Conservation (phyloP, 2,888 invertebrate species). For the Galeruca laticollis region DNA sequence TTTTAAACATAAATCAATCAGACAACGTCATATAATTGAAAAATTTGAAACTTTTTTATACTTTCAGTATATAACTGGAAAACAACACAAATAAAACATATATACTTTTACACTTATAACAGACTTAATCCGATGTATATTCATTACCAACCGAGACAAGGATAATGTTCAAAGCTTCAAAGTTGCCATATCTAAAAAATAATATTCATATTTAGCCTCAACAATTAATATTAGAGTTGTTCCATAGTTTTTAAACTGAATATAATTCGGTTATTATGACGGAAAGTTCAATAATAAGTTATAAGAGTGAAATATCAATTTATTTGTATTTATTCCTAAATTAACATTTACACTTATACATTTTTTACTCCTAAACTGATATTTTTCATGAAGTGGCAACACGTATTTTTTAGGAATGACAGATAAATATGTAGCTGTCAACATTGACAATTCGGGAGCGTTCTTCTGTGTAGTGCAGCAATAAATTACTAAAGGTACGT, state of each 20-base stretch:
- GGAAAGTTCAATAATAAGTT: background rate
- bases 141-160: slow-evolving; percentile 32
- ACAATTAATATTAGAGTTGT: background rate
- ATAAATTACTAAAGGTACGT: background rate
- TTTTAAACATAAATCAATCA: slow-evolving; percentile 60
- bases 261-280: background rate
- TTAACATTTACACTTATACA: background rate
- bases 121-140: slow-evolving; percentile 24
- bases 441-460: slow-evolving; percentile 7
- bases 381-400: slow-evolving; percentile 8
- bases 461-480: slow-evolving; percentile 8
- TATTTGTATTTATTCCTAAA: background rate
- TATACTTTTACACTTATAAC: slow-evolving; percentile 17
- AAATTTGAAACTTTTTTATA: slow-evolving; percentile 19
- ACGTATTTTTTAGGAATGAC: slow-evolving; percentile 9
- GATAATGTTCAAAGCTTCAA: slow-evolving; percentile 19
- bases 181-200: background rate
- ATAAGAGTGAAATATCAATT: background rate
- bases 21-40: slow-evolving; percentile 22
- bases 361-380: background rate
- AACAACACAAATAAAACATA: slow-evolving; percentile 25
- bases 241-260: background rate
- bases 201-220: background rate
- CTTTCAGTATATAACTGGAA: slow-evolving; percentile 20
- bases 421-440: slow-evolving; percentile 19